Conservation (phyloP, 2,888 invertebrate genomes). For the Eustalomyia histrio region DNA sequence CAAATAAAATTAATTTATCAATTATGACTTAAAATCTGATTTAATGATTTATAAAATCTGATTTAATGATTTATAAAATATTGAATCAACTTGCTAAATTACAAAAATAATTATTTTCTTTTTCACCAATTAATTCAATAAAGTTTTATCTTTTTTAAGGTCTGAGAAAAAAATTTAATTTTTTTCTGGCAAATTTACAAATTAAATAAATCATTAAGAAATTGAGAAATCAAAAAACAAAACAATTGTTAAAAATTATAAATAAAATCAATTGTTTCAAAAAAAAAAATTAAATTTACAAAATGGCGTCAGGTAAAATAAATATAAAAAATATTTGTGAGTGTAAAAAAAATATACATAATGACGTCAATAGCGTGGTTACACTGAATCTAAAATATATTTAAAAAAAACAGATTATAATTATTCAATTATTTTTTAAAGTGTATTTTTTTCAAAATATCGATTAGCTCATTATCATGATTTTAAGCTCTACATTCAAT, state of each 20-base stretch:
- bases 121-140: too few relatives aligned
- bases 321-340: background rate
- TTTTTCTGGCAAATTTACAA: conserved; percentile 23
- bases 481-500: background rate
- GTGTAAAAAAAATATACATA: too few relatives aligned
- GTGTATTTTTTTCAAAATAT: background rate
- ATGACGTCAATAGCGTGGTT: background rate
- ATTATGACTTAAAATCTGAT: too few relatives aligned
- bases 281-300: background rate
- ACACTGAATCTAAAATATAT: too few relatives aligned
- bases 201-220: conserved; percentile 14
- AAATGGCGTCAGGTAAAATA: conserved; percentile 16
- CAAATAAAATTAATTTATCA: too few relatives aligned
- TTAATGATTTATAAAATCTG: too few relatives aligned
- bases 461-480: background rate
- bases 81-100: too few relatives aligned
- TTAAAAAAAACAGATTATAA: too few relatives aligned
- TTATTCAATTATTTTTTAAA: background rate
- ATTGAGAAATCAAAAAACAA: background rate
- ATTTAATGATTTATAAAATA: too few relatives aligned
- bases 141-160: too few relatives aligned
- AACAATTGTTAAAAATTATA: conserved; percentile 19
- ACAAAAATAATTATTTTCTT: too few relatives aligned
- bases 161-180: too few relatives aligned
- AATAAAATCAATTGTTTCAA: background rate